phyloP scores from a whole-genome alignment of 1,140 invertebrate species.

The Aphelenchoides fujianensis region DNA sequence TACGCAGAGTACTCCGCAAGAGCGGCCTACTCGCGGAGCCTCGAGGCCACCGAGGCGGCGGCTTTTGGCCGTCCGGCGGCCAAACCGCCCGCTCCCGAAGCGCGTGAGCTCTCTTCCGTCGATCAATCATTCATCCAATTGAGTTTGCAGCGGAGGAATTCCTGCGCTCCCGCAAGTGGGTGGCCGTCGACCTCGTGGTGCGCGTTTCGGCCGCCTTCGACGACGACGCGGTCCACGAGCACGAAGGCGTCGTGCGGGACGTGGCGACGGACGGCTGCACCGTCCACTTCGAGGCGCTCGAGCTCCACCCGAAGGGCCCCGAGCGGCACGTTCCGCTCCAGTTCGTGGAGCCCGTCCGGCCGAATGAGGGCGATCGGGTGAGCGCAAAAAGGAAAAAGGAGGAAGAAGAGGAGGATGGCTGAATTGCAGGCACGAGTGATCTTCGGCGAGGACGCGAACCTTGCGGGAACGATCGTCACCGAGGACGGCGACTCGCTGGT shows the following conservation, averaged over 20 bases:
- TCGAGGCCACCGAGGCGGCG: too few relatives aligned
- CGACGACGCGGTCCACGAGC: slow-evolving; percentile 77
- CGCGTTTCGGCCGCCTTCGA: slow-evolving; percentile 77
- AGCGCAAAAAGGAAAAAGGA: background rate
- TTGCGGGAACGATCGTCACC: slow-evolving; percentile 78
- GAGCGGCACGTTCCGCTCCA: slow-evolving; percentile 68
- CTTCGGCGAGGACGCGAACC: slow-evolving; percentile 82
- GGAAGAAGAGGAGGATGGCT: background rate
- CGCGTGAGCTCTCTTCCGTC: too few relatives aligned
- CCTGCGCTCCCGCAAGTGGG: slow-evolving; percentile 73
- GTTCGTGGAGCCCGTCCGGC: slow-evolving; percentile 81
- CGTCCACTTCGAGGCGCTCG: slow-evolving; percentile 79
- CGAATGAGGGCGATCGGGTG: slow-evolving; percentile 72
- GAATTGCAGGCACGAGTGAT: slow-evolving; percentile 78
- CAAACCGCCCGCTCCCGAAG: too few relatives aligned
- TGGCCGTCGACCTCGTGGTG: slow-evolving; percentile 82
- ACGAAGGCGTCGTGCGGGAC: slow-evolving; percentile 72
- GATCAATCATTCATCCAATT: too few relatives aligned
- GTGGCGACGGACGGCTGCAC: slow-evolving; percentile 78
- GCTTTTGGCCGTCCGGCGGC: too few relatives aligned
- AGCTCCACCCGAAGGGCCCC: slow-evolving; percentile 76
- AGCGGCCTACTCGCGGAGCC: too few relatives aligned
- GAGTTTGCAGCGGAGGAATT: slow-evolving; percentile 44
- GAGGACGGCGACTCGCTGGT: slow-evolving; percentile 82
- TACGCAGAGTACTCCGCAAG: too few relatives aligned